Percentiles rank a stretch among this genome's conserved stretches.
Conservation (phyloP, 2,797 vertebrate species). For the Melanotaenia parkinsoni region DNA sequence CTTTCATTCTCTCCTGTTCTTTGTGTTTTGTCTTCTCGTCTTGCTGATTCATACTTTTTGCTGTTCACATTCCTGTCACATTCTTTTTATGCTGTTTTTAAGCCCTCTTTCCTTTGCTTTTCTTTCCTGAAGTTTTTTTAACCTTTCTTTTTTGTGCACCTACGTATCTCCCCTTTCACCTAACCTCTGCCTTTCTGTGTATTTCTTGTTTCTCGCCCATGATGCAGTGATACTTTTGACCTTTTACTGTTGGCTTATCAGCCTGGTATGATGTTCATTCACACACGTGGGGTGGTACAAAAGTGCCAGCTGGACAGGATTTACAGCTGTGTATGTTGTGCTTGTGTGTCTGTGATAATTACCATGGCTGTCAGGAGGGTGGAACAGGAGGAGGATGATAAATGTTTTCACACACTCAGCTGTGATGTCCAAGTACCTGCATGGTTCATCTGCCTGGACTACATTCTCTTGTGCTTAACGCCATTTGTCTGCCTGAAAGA, state of each 20-base stretch:
- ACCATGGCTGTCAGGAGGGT: slow-evolving; percentile 59
- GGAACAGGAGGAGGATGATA: slow-evolving; percentile 57
- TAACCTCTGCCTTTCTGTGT: slow-evolving; percentile 2
- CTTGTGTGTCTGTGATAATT: slow-evolving; percentile 64
- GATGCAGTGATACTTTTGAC: slow-evolving; percentile 56
- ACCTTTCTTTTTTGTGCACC: neutral
- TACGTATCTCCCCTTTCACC: slow-evolving; percentile 11
- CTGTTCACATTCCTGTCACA: slow-evolving; percentile 51
- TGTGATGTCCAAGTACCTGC: slow-evolving; percentile 58
- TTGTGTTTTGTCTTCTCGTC: slow-evolving; percentile 44
- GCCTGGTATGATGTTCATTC: slow-evolving; percentile 59
- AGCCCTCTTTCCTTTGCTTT: neutral
- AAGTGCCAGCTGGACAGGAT: slow-evolving; percentile 54
- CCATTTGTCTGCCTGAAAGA: slow-evolving; percentile 8
- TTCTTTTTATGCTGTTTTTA: slow-evolving; percentile 27
- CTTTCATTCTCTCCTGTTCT: slow-evolving; percentile 40
- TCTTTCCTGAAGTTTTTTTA: neutral
- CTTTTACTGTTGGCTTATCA: slow-evolving; percentile 57
- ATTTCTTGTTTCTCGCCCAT: slow-evolving; percentile 30
- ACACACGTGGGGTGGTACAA: slow-evolving; percentile 46
- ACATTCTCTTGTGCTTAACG: slow-evolving; percentile 10
- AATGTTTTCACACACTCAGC: slow-evolving; percentile 68
- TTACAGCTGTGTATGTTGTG: slow-evolving; percentile 54
- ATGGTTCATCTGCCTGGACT: slow-evolving; percentile 23
- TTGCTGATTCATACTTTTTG: slow-evolving; percentile 63